Evolutionary conservation across 2,797 vertebrate genomes (phyloP).

Genomic region (Mus minutoides): DNA sequence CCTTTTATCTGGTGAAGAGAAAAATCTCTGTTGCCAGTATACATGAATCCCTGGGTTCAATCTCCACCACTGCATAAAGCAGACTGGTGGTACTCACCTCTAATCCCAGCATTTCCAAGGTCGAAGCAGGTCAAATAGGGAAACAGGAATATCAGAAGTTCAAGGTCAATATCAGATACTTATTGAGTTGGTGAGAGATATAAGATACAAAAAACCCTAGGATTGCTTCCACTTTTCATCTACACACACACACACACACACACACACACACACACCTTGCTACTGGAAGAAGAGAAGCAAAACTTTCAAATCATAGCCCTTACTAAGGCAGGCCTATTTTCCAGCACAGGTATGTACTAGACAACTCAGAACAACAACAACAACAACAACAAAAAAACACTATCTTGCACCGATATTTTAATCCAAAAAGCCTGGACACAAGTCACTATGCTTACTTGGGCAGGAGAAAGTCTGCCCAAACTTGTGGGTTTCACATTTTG

Average conservation of each 20-base stretch:
- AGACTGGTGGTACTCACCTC: neutral
- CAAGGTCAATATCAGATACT: neutral
- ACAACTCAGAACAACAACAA: no score
- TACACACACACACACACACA: slow-evolving; percentile 26
- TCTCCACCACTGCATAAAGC: neutral
- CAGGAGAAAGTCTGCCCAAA: neutral
- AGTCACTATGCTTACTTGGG: neutral
- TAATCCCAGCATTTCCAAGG: neutral
- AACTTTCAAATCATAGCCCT: neutral
- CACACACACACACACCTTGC: slow-evolving; percentile 15
- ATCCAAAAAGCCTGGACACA: slow-evolving; percentile 22
- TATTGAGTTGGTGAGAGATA: neutral
- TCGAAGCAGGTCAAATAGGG: neutral
- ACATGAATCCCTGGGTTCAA: neutral
- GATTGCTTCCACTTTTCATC: slow-evolving; percentile 59
- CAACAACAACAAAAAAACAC: neutral
- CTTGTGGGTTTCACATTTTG: neutral
- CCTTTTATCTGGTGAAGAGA: neutral
- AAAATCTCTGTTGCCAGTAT: neutral
- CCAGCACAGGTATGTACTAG: neutral
- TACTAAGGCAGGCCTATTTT: neutral
- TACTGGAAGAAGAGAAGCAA: slow-evolving; percentile 29
- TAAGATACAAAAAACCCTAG: neutral
- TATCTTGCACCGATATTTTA: neutral
- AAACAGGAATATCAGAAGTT: neutral